These are phyloP conservation scores for Globodera rostochiensis DNA, from an alignment of 1,140 invertebrate species.

Conservation along the genomic window DNA sequence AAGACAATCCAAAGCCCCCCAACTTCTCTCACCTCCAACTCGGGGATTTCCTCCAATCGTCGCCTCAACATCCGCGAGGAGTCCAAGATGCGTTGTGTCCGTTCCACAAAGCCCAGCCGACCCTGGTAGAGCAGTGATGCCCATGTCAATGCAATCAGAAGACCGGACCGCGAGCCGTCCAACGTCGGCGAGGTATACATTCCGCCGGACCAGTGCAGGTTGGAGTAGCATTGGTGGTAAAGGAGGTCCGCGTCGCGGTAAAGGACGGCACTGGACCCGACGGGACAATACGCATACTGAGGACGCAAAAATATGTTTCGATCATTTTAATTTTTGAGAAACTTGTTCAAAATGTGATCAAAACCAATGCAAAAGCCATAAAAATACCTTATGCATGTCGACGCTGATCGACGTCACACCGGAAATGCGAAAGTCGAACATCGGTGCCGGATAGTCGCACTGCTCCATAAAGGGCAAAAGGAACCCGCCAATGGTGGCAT, in stretches of 20 bases:
- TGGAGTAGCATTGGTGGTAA: conserved; percentile 49
- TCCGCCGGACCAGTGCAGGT: conserved; percentile 54
- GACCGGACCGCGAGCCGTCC: conserved; percentile 46
- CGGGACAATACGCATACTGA: conserved; percentile 55
- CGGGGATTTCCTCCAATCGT: conserved; percentile 32
- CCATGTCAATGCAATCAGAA: conserved; percentile 58
- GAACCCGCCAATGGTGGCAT: conserved; percentile 90
- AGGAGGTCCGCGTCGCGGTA: conserved; percentile 51
- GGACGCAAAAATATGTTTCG: conserved; percentile 7
- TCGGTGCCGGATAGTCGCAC: conserved; percentile 77
- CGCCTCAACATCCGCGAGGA: conserved; percentile 30
- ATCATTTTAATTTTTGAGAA: too few relatives aligned
- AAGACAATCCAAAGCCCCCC: neutral
- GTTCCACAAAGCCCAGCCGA: conserved; percentile 50
- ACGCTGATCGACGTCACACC: conserved; percentile 95
- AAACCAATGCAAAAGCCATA: conserved; percentile 19
- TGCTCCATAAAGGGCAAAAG: conserved; percentile 85
- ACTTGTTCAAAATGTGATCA: neutral
- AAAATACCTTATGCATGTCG: conserved; percentile 85
- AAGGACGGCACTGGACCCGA: conserved; percentile 51
- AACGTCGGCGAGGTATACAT: conserved; percentile 54
- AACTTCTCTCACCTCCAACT: conserved; percentile 36
- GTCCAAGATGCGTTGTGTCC: conserved; percentile 49
- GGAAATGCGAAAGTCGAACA: conserved; percentile 84
- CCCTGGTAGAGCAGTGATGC: conserved; percentile 52